Percentiles rank a stretch among this genome's conserved stretches.
Evolutionary conservation across 92 coral and sea anemone species (phyloP).

Genomic region (Porites cylindrica): DNA sequence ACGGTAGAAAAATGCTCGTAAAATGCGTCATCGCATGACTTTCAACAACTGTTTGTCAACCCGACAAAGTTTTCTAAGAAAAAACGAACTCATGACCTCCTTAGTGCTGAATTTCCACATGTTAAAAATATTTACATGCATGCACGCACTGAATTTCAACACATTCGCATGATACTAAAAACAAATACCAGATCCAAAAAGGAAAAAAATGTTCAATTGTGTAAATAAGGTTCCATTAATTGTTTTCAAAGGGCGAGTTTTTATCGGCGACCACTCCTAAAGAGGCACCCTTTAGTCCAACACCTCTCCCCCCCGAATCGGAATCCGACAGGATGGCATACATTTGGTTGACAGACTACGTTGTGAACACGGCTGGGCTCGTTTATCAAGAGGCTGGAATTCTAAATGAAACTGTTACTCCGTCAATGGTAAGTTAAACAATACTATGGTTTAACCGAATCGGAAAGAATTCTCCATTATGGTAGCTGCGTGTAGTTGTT

Average conservation of each 20-base stretch:
- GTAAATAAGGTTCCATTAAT: too few species aligned
- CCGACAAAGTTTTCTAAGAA: too few species aligned
- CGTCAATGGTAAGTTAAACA: slow-evolving; percentile 72
- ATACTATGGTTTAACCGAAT: background rate
- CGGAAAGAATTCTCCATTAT: background rate
- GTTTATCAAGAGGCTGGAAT: slow-evolving; percentile 88
- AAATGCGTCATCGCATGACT: too few species aligned
- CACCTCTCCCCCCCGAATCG: slow-evolving; percentile 69
- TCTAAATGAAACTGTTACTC: slow-evolving; percentile 81
- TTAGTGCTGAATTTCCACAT: too few species aligned
- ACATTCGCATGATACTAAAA: too few species aligned
- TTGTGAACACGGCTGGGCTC: slow-evolving; percentile 88
- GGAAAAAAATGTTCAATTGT: too few species aligned
- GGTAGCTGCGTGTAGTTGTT: background rate
- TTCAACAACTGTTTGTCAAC: too few species aligned
- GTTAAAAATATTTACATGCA: too few species aligned
- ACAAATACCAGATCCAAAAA: too few species aligned
- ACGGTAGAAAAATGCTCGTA: too few species aligned
- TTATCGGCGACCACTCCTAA: slow-evolving; percentile 84
- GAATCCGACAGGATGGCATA: slow-evolving; percentile 81
- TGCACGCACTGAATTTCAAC: too few species aligned
- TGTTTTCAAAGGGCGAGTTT: slow-evolving; percentile 85
- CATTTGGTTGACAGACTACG: slow-evolving; percentile 91
- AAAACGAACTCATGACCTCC: too few species aligned
- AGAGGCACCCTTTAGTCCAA: slow-evolving; percentile 91